Evolutionary conservation across 2,888 invertebrate species (phyloP).

Genomic region (Bugulina stolonifera): DNA sequence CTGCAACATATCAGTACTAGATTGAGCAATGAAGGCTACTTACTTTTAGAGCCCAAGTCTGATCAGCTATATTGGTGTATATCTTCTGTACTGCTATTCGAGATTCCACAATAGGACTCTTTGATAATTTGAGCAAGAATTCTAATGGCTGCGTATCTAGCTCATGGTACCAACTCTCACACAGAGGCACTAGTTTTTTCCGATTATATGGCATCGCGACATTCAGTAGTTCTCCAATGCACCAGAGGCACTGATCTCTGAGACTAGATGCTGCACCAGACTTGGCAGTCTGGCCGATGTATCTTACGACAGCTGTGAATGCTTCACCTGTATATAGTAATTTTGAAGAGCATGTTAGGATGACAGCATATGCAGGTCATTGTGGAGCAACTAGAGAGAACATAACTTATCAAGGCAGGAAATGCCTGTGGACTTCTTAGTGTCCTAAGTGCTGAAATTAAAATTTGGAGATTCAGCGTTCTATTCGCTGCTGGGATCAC

Average conservation of each 20-base stretch:
- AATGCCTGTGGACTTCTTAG: no score
- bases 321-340: neutral
- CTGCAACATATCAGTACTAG: no score
- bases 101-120: neutral
- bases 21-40: no score
- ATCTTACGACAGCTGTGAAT: neutral
- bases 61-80: neutral
- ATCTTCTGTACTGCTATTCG: neutral
- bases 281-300: neutral
- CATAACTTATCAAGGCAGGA: no score
- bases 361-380: no score
- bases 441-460: no score
- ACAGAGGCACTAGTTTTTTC: neutral
- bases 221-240: neutral
- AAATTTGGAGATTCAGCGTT: no score
- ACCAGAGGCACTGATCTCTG: neutral
- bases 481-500: no score
- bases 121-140: neutral
- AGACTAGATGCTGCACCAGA: neutral
- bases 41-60: constrained; percentile 7
- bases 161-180: constrained; percentile 1
- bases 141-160: neutral
- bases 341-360: neutral
- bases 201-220: neutral
- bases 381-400: no score